Conservation (phyloP, 2,113 vertebrate genomes). For the Struthio camelus region DNA sequence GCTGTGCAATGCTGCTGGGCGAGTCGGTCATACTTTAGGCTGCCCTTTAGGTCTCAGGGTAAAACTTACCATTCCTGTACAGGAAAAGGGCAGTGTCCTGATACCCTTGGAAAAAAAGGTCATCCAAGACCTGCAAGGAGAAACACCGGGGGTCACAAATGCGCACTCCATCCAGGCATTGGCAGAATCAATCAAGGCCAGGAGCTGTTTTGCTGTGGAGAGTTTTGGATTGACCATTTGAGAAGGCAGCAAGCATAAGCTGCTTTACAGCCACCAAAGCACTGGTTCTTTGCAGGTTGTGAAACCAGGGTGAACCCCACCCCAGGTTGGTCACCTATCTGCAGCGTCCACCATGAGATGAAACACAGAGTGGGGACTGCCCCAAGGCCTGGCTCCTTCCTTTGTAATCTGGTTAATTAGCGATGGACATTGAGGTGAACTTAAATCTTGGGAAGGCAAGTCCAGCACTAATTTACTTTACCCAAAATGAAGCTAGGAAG, state of each 20-base stretch:
- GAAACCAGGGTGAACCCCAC: background rate
- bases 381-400: background rate
- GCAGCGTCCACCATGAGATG: background rate
- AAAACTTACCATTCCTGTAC: slow-evolving; percentile 76
- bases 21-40: too few species aligned
- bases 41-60: background rate
- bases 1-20: too few species aligned
- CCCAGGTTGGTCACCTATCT: background rate
- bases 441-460: background rate
- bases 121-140: slow-evolving; percentile 67
- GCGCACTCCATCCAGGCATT: background rate
- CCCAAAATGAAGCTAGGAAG: background rate
- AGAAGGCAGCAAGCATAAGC: background rate
- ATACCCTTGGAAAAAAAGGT: slow-evolving; percentile 78
- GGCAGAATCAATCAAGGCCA: background rate
- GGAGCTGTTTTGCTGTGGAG: background rate
- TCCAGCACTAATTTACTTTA: background rate
- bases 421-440: background rate
- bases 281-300: background rate
- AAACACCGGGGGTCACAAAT: background rate
- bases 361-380: background rate
- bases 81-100: slow-evolving; percentile 75
- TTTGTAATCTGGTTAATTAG: background rate
- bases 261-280: background rate
- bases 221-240: background rate